Percentiles rank a stretch among this genome's conserved stretches.
These are phyloP conservation scores for Capromys pilorides DNA, from an alignment of 2,797 vertebrate species.

Conservation along the genomic window DNA sequence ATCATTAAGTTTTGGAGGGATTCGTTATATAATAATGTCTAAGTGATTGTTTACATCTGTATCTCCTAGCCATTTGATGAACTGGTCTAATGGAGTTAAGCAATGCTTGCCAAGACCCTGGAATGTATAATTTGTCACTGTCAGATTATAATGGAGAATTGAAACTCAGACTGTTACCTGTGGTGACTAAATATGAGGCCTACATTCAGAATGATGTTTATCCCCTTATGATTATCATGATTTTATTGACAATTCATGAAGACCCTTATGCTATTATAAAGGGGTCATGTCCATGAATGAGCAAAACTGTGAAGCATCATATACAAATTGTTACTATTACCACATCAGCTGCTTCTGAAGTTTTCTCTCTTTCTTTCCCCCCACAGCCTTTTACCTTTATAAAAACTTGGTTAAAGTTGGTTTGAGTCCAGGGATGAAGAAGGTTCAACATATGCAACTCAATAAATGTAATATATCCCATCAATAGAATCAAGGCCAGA, in stretches of 20 bases:
- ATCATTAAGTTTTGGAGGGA: not conserved
- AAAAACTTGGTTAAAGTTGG: not conserved
- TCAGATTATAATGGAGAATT: not conserved
- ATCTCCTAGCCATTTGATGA: not conserved
- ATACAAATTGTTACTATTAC: not conserved
- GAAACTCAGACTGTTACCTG: not conserved
- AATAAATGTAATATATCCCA: not conserved
- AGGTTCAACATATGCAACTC: not conserved
- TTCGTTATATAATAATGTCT: not conserved
- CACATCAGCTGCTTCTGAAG: not conserved
- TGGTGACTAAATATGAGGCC: not conserved
- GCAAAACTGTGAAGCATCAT: not conserved
- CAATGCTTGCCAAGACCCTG: not conserved
- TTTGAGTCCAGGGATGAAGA: not conserved
- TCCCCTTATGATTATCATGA: not conserved
- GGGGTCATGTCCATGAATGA: not conserved
- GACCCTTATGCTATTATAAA: not conserved
- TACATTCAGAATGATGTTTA: not conserved
- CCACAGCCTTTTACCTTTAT: not conserved
- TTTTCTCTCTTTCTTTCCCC: not conserved
- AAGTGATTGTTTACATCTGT: not conserved
- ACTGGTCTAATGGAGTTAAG: not conserved
- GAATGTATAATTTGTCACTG: not conserved
- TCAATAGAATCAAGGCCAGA: not conserved
- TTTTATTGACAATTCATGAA: not conserved